phyloP scores from a whole-genome alignment of 2,888 invertebrate species.

The Drosophila macrospina region DNA sequence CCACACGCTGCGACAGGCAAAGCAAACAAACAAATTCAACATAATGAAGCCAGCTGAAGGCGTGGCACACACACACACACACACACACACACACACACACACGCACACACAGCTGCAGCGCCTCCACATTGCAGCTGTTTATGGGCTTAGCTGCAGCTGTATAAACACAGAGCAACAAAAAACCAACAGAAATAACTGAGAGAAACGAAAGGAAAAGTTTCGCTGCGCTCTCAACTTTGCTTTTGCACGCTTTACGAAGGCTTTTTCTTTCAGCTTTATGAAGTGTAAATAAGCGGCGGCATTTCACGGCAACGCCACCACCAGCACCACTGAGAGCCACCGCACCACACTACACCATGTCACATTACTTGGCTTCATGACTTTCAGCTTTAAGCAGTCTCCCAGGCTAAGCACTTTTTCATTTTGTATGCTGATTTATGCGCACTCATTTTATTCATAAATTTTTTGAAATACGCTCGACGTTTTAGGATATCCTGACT shows the following conservation, averaged over 20 bases:
- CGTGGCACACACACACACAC: slow-evolving; percentile 21
- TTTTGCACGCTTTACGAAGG: slow-evolving; percentile 20
- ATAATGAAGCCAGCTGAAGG: slow-evolving; percentile 57
- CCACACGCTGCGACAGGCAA: slow-evolving; percentile 36
- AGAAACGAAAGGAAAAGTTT: slow-evolving; percentile 22
- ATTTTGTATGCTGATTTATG: slow-evolving; percentile 71
- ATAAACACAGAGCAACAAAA: slow-evolving; percentile 1
- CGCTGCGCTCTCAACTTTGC: slow-evolving; percentile 17
- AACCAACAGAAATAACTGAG: slow-evolving; percentile 1
- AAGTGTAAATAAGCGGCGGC: slow-evolving; percentile 76
- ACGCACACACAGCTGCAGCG: slow-evolving; percentile 33
- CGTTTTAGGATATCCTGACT: slow-evolving; percentile 26
- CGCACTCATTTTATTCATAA: slow-evolving; percentile 78
- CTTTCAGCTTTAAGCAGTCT: slow-evolving; percentile 36
- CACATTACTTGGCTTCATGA: slow-evolving; percentile 30
- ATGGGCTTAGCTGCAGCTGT: slow-evolving; percentile 43
- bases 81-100: slow-evolving; percentile 15
- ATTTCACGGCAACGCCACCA: slow-evolving; percentile 60
- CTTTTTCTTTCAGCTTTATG: slow-evolving; percentile 67
- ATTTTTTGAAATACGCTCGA: slow-evolving; percentile 60
- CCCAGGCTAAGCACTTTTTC: slow-evolving; percentile 51
- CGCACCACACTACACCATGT: slow-evolving; percentile 9
- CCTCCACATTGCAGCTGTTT: slow-evolving; percentile 42
- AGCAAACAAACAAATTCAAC: slow-evolving; percentile 67
- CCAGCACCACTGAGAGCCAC: slow-evolving; percentile 12